Evolutionary conservation across 2,797 vertebrate species (phyloP), one percentile per base, ranked within the genome.

Genomic region (Oophaga sylvatica): DNA sequence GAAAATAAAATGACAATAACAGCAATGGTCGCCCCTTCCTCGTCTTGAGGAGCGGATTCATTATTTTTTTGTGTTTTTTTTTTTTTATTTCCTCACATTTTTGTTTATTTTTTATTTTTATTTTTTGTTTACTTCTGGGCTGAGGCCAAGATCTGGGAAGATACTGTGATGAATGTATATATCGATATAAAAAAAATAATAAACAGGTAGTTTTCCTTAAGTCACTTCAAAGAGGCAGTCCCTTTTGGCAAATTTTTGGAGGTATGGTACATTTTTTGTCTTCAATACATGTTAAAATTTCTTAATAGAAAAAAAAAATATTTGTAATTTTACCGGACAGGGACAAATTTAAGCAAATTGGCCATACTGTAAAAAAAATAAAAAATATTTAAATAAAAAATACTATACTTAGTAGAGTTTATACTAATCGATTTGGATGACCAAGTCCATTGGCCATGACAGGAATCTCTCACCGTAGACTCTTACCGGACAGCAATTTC

Each of bases 21-120:
- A 94, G 91, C 92, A 88, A 65, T 92, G 92, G 95, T 90, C 88
- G 92, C 91, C 90, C 73, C 17, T 91, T 31, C 9, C 35, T 41
- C 48, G 48, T 12, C 16, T 35, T 82, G 45, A 80, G 91, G 90
- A 89, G 92, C 90, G 0, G 0, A 77, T 60, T 17, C n/a, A 26
- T 41, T 26, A 45, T 62, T 59, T 81, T 75, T 68, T 48, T 76
- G 45, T 76, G 11, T 83, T 71, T 62, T 75, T 88, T 62, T 75
- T 88, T 67, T 81, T 3, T 79, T 29, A 62, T 81, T 81, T 53
- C 45, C 13, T 71, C 26, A 29, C 20, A 48, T 83, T 67, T 48
- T 68, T 22, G 48, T 53, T 53, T 11, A 53, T 41, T 13, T 48
- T 63, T 20, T 60, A 16, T 76, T 63, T 65, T 65, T 31, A 20